Evolutionary conservation across 2,888 invertebrate species (phyloP), one percentile per base, ranked within the genome.

Genomic region (Troglohyphantes excavatus): DNA sequence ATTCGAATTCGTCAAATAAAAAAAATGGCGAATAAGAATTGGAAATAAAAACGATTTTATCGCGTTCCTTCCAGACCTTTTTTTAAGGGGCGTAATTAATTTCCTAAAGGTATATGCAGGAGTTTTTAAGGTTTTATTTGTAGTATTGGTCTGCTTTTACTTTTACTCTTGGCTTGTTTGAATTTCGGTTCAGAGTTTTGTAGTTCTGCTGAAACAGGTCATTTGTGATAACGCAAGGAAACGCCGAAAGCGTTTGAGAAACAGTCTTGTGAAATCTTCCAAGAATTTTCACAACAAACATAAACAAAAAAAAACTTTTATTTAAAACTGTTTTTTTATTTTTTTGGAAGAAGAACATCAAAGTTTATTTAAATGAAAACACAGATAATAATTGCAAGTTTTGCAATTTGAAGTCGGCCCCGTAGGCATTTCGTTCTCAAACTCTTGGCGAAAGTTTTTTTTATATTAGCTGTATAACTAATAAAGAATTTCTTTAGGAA

Each of bases 11-110:
- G 17, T 19, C 23, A 39, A 43, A 26, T 7, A 67, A 27, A 21
- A 67, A 65, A 79, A 68, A 81, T 7, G n/a, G 26, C 17, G 61
- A 61, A 21, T 2, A 21, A 33, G 53, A 76, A 76, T 61, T 33
- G 11, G 21, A 76, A 61, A 46, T 19, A 46, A 73, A 73, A 72
- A 72, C 59, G 70, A 73, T 83, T 83, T 73, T 73, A 73, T 83
- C 63, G 27, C 63, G 70, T n/a, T n/a, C n/a, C 72, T 83, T n/a
- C 33, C n/a, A 17, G 26, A 17, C 21, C 33, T 72, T 83, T 61
- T 61, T 61, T 72, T 39, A 29, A n/a, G 21, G 61, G 2, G 39
- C 13, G 9, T 73, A 73, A 83, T 73, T 73, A 83, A 73, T 63
- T 83, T 73, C 72, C 63, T 72, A 63, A 63, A 83, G 61, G 83